Percentiles rank a stretch among this genome's conserved stretches.
Conservation (phyloP, 2,113 vertebrate species). For the Anhinga rufa region DNA sequence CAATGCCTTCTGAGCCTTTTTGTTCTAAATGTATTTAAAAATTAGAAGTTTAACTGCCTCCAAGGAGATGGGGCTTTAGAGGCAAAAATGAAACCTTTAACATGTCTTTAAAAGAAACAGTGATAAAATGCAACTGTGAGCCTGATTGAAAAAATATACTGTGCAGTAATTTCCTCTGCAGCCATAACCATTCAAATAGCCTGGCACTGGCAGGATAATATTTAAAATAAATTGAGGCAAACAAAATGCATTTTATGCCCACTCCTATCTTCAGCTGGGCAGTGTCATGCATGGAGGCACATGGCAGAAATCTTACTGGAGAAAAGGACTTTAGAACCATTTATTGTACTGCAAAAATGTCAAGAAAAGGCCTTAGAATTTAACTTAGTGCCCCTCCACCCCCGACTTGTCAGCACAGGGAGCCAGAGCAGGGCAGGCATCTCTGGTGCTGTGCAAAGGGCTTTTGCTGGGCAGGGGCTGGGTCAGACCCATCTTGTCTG, state of each 20-base stretch:
- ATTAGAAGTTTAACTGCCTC: background rate
- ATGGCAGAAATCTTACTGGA: background rate
- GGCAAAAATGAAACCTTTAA: background rate
- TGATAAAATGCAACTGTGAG: constrained; percentile 1
- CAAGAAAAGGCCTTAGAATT: background rate
- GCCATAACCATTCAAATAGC: background rate
- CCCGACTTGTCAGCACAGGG: background rate
- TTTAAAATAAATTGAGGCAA: background rate
- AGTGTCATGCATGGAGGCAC: background rate
- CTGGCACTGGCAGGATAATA: background rate
- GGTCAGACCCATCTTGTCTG: background rate
- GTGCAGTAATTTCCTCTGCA: background rate
- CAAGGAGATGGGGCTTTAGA: background rate
- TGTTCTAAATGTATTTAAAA: background rate
- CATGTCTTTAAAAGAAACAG: background rate
- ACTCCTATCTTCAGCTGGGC: background rate
- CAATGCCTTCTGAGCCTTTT: background rate
- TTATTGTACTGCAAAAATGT: background rate
- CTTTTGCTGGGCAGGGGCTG: too few relatives aligned
- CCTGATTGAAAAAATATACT: background rate
- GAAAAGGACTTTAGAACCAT: background rate
- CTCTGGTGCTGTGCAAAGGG: fast-evolving
- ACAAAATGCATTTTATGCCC: background rate
- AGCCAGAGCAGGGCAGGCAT: background rate
- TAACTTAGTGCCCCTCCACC: background rate